phyloP scores from a whole-genome alignment of 2,888 invertebrate genomes.

The Patella pellucida region DNA sequence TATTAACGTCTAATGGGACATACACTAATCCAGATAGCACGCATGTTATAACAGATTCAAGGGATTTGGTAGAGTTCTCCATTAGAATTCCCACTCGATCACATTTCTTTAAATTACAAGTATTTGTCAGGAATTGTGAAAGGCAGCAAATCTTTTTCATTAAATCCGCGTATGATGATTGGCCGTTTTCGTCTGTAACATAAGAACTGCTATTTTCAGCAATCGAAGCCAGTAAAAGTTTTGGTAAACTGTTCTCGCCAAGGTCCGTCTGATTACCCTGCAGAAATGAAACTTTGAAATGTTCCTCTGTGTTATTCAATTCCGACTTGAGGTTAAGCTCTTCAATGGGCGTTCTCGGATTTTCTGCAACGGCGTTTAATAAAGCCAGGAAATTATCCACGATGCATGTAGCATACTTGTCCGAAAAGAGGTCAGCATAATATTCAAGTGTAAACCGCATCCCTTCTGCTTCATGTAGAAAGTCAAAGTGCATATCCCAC shows the following conservation, averaged over 20 bases:
- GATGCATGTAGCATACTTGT: background rate
- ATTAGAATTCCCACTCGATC: background rate
- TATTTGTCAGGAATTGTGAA: background rate
- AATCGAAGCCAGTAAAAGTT: background rate
- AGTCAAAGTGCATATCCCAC: slow-evolving; percentile 3
- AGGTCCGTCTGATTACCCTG: background rate
- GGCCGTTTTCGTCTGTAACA: background rate
- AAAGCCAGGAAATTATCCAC: background rate
- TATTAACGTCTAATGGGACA: background rate
- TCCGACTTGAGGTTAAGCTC: background rate
- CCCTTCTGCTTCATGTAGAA: background rate
- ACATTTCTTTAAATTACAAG: background rate
- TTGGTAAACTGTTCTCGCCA: background rate
- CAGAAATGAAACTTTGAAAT: background rate
- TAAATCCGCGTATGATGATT: background rate
- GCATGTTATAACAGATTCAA: background rate
- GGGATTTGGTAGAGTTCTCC: background rate
- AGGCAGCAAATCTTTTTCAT: background rate
- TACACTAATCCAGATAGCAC: background rate
- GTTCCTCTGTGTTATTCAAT: background rate
- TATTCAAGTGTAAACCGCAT: background rate
- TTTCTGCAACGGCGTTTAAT: background rate
- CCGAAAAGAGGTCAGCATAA: background rate
- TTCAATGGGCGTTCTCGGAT: background rate
- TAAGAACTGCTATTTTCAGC: background rate